Base-by-base conservation (phyloP, 2,888 invertebrate species). In the Seira ritae region DNA sequence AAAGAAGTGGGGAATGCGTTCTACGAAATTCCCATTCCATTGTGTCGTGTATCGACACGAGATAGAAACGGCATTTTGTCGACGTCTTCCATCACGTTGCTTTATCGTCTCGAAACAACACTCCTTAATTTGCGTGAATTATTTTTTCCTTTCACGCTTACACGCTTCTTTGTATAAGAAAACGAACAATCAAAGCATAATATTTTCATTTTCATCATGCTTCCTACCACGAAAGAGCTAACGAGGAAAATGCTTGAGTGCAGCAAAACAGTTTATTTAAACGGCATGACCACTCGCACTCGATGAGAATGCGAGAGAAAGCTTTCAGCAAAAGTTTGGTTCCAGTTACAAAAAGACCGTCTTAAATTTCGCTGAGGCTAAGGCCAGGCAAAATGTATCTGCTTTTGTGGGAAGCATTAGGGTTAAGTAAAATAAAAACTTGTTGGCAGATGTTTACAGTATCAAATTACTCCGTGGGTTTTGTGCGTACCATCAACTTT, bases 361-460 rank as follows among this genome's bases (percentile, higher is more conserved):
- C 31, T 8, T n/a, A n/a, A 31, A 55, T 12, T 55, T 55, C 12
- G 42, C 42, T 8, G 42, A 12, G 42, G n/a, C n/a, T n/a, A n/a
- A n/a, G n/a, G n/a, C n/a, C n/a, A n/a, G n/a, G n/a, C n/a, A n/a
- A n/a, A n/a, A 42, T 42, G 42, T 42, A 42, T 55, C 55, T 55
- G 12, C 55, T 55, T 55, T 55, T 55, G 55, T 55, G 55, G 55
- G 55, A 31, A 55, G 55, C 15, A 55, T 55, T 17, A 17, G 55
- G 42, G 15, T 55, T 55, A 17, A 55, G 55, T 55, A 55, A 55
- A 55, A 55, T 17, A 55, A 55, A 31, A 55, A 55, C 55, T 55
- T 55, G 15, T 55, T 17, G 55, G 55, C n/a, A 55, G 17, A 55
- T 55, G 55, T 55, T 55, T 17, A 55, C 55, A n/a, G 17, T 55